A percentile compares a stretch with the other conserved stretches of the same genome.
phyloP scores from a whole-genome alignment of 2,888 invertebrate species.

The Drosophila conformis region DNA sequence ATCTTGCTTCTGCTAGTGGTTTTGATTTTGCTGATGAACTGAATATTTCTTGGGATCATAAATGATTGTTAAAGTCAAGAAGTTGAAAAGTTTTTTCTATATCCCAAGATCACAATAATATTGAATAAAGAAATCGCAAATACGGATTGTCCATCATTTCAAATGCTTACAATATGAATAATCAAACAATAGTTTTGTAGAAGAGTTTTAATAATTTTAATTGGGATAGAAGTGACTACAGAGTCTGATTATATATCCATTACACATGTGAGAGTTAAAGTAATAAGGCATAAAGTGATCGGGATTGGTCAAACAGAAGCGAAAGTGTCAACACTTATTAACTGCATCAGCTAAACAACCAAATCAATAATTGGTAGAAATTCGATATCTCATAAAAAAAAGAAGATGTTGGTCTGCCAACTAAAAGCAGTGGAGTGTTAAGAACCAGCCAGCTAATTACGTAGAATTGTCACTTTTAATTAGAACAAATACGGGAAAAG shows the following conservation, averaged over 20 bases:
- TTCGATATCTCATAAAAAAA: conserved; percentile 51
- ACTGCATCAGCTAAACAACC: conserved; percentile 50
- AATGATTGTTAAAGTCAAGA: background rate
- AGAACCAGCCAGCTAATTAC: conserved; percentile 76
- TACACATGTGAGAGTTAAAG: background rate
- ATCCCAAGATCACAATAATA: background rate
- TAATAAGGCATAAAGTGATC: too few relatives aligned
- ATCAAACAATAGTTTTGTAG: background rate
- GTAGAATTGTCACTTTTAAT: conserved; percentile 82
- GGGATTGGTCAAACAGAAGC: conserved; percentile 58
- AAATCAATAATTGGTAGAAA: conserved; percentile 59
- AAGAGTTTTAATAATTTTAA: background rate
- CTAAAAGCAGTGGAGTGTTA: conserved; percentile 64
- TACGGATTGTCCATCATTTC: background rate
- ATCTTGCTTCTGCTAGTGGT: background rate
- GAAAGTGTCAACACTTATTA: conserved; percentile 59
- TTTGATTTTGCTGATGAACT: conserved; percentile 1
- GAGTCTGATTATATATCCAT: background rate
- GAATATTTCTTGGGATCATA: background rate
- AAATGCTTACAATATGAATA: background rate
- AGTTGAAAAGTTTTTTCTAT: background rate
- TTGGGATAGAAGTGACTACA: background rate
- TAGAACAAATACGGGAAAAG: conserved; percentile 68
- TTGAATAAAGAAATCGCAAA: background rate
- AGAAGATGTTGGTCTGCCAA: conserved; percentile 8